Base-by-base conservation (phyloP, 1,140 invertebrate genomes). In the Aleiodes sp. region DNA sequence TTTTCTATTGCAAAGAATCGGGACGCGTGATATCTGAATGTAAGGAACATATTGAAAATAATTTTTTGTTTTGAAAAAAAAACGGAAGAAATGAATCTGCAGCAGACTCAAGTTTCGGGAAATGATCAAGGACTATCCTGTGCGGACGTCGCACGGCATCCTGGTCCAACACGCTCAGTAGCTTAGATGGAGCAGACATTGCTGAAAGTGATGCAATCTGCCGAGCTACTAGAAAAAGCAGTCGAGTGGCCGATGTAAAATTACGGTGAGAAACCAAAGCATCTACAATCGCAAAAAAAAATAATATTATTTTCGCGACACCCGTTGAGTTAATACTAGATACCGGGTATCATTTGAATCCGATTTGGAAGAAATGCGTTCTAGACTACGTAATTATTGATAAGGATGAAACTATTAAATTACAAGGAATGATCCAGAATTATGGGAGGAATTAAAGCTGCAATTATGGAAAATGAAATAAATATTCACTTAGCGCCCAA, bases 401-500 rank as follows among this genome's bases (percentile, higher is more conserved):
- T 41, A 6, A 14, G 14, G 9, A 8, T 4, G n/a, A 7, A 41
- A 41, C 14, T 6, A 41, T 14, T 8, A 41, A 41, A n/a, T 41
- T 41, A 14, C 9, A 41, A 41, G 39, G 39, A 3, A 41, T 41
- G 9, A 41, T 14, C n/a, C 4, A 41, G 14, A 41, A 41, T 41
- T n/a, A 41, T 41, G 39, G 39, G 39, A 41, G 2, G 14, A 41
- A 41, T 41, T 3, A 14, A 6, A 41, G 3, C 39, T 41, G 9
- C 14, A 14, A 12, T 6, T 41, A n/a, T 41, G 39, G 39, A 14
- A 7, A 57, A 3, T 26, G 33, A 52, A 28, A 68, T 66, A 37
- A n/a, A 65, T 43, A 39, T 71, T 39, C 37, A 63, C n/a, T 67
- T 61, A 61, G 59, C 68, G 28, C 57, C 57, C 3, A 60, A 60